Conservation (phyloP, 2,888 invertebrate species). For the Himalopsyche kuldschensis region DNA sequence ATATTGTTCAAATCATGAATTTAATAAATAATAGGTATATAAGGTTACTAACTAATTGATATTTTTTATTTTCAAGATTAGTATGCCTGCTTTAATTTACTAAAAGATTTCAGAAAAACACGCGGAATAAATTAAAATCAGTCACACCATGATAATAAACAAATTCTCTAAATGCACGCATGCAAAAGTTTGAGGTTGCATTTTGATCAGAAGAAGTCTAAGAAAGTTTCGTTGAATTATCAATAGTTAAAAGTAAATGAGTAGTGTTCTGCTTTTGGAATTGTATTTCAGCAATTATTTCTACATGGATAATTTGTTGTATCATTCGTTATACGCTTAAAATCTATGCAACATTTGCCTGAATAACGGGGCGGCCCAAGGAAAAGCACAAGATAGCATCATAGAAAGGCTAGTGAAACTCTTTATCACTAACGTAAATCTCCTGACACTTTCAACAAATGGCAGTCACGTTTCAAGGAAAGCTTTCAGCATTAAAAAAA, state of each 20-base stretch:
- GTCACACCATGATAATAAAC: too few species aligned
- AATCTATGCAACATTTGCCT: background rate
- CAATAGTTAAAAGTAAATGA: background rate
- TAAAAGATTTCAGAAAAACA: too few species aligned
- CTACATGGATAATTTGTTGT: background rate
- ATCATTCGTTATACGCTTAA: background rate
- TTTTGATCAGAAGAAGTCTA: background rate
- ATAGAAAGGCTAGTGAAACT: constrained; percentile 23
- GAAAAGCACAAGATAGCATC: constrained; percentile 11
- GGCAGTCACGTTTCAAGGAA: constrained; percentile 14
- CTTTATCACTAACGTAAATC: constrained; percentile 32
- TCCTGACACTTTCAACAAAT: constrained; percentile 28
- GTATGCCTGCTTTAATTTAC: too few species aligned
- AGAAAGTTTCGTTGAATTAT: background rate
- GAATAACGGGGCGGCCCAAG: background rate
- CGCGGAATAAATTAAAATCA: too few species aligned
- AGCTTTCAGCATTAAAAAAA: constrained; percentile 5
- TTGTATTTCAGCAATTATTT: background rate
- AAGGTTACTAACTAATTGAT: too few species aligned
- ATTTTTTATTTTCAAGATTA: too few species aligned
- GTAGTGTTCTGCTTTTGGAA: too few species aligned
- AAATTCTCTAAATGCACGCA: too few species aligned
- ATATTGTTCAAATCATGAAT: too few species aligned
- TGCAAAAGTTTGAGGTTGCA: too few species aligned
- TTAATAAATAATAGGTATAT: too few species aligned